Evolutionary conservation across 2,888 invertebrate species (phyloP), one percentile per base, ranked within the genome.

Genomic region (Leptinotarsa juncta): DNA sequence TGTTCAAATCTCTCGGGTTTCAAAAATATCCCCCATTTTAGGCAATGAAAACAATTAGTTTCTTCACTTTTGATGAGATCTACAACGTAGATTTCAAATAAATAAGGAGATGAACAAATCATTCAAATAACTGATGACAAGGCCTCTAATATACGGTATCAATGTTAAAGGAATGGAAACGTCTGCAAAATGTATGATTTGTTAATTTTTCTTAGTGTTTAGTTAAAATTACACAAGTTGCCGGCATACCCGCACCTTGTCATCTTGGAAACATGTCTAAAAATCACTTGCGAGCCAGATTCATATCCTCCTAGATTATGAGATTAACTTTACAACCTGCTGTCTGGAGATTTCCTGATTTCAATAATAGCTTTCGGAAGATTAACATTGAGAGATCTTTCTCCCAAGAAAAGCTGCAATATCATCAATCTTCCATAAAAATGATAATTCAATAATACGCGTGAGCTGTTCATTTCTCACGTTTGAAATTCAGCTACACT

Each of bases 241-340:
- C 16, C n/a, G 32, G 1, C 26, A 16, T 15, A 42, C 42, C 42
- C 10, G 10, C 42, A 3, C 26, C 62, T 32, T 32, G 26, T 60
- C 15, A 26, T 26, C 60, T 60, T 26, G 60, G 14, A 60, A 60
- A 62, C 32, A 62, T 62, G 32, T 62, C 32, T 15, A 26, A 62
- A 62, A 32, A 62, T 62, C 32, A 15, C 62, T 62, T 32, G 32
- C n/a, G 5, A 3, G 62, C 32, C 5, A 16, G 16, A 26, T 26
- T 32, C 62, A 62, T 62, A 62, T 62, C n/a, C 16, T 15, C 62
- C 62, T 10, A 62, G 32, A 62, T 62, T 62, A 32, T 16, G 62
- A 62, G 62, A 62, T 62, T 32, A 62, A 62, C 23, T 14, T n/a
- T 16, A 62, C 62, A 62, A 62, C 26, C 16, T 26, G 16, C 57